Evolutionary conservation across 2,888 invertebrate genomes (phyloP).

Genomic region (Melieria picta): DNA sequence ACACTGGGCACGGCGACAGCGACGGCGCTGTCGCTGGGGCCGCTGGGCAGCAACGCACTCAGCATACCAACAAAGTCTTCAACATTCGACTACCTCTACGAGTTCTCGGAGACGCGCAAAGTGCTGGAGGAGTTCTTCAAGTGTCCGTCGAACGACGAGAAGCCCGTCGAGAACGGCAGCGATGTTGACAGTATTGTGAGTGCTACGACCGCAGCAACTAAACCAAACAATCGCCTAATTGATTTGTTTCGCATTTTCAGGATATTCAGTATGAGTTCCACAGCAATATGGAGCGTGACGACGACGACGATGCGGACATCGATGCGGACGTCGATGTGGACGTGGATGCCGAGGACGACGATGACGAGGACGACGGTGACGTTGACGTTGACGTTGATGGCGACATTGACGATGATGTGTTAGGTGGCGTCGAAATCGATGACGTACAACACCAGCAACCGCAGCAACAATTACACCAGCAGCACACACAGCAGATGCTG

Average conservation of each 20-base stretch:
- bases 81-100: constrained; percentile 90
- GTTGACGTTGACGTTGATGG: constrained; percentile 47
- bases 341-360: constrained; percentile 46
- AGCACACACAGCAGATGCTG: constrained; percentile 42
- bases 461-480: constrained; percentile 30
- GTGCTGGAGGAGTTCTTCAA: constrained; percentile 93
- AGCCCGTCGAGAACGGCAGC: constrained; percentile 67
- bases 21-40: constrained; percentile 18
- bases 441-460: constrained; percentile 43
- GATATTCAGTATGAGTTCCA: constrained; percentile 71
- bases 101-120: constrained; percentile 92
- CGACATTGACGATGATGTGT: constrained; percentile 52
- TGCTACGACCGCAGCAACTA: constrained; percentile 18
- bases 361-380: constrained; percentile 34
- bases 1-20: constrained; percentile 33
- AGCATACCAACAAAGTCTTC: constrained; percentile 67
- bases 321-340: constrained; percentile 55
- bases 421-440: constrained; percentile 37
- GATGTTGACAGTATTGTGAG: constrained; percentile 66
- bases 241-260: constrained; percentile 51
- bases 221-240: neutral
- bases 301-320: constrained; percentile 51
- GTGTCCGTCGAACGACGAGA: constrained; percentile 75
- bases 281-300: constrained; percentile 57
- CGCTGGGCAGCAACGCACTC: constrained; percentile 45